These are phyloP conservation scores for Hedychridium roseum DNA, from an alignment of 2,888 invertebrate genomes.

Conservation along the genomic window DNA sequence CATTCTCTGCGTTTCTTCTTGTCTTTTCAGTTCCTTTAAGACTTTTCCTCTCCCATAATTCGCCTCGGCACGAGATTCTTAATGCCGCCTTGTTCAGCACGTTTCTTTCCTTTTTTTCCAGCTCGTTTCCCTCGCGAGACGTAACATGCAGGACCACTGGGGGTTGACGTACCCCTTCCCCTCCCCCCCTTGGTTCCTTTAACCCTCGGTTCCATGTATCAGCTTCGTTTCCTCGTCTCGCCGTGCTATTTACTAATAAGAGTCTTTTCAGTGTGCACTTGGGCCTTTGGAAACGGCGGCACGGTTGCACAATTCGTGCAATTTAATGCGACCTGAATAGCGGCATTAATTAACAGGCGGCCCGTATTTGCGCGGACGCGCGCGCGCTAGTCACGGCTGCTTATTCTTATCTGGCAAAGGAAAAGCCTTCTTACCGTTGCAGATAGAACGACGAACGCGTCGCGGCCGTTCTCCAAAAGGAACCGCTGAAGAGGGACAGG, in stretches of 20 bases:
- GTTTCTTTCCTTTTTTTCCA: constrained; percentile 5
- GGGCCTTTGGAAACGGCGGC: constrained; percentile 38
- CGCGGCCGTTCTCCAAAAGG: too few species aligned
- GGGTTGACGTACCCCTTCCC: constrained; percentile 14
- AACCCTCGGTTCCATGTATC: constrained; percentile 17
- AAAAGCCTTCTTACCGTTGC: too few species aligned
- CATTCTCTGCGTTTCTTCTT: constrained; percentile 7
- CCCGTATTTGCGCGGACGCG: constrained; percentile 38
- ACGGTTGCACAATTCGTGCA: constrained; percentile 41
- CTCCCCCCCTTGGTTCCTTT: constrained; percentile 18
- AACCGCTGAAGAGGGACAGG: too few species aligned
- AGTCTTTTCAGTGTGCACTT: constrained; percentile 44
- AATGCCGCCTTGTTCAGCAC: too few species aligned
- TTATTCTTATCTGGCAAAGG: constrained; percentile 37
- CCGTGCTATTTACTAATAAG: constrained; percentile 44
- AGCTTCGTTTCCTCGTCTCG: constrained; percentile 18
- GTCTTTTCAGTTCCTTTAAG: neutral
- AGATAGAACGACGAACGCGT: too few species aligned
- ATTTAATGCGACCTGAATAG: constrained; percentile 50
- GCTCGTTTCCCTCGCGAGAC: constrained; percentile 1
- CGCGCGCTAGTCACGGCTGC: constrained; percentile 29
- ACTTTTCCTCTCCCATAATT: constrained; percentile 13
- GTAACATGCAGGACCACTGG: constrained; percentile 14
- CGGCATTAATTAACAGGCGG: constrained; percentile 51
- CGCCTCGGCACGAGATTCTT: too few species aligned